Percentiles rank a stretch among this genome's conserved stretches.
Evolutionary conservation across 2,888 invertebrate species (phyloP).

Genomic region (Acronicta psi): DNA sequence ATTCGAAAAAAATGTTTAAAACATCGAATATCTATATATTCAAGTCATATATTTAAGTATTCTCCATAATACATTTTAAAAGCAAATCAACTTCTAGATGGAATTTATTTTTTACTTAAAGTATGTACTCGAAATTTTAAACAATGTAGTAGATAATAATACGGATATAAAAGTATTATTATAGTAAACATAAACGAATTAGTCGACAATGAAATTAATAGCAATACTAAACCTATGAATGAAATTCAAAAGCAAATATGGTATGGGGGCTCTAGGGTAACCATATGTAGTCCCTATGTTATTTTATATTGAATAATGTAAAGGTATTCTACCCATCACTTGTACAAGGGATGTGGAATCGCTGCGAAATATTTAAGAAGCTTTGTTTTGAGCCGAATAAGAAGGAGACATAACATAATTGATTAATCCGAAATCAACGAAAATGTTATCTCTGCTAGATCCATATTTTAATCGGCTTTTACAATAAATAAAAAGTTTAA

Average conservation of each 20-base stretch:
- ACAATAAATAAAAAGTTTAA: too few species aligned
- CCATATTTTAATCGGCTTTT: too few species aligned
- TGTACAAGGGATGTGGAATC: too few species aligned
- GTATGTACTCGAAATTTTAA: conserved; percentile 37
- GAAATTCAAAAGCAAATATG: not conserved
- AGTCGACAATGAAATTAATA: conserved; percentile 29
- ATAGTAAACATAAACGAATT: conserved; percentile 33
- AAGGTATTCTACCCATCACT: not conserved
- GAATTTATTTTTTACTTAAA: conserved; percentile 22
- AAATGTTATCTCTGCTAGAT: too few species aligned
- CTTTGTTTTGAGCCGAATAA: too few species aligned
- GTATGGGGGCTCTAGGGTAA: not conserved
- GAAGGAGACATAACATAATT: too few species aligned
- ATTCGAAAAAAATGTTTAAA: conserved; percentile 23
- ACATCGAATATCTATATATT: conserved; percentile 18
- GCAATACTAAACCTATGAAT: not conserved
- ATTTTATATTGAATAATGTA: not conserved
- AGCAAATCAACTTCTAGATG: conserved; percentile 4
- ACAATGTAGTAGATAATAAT: conserved; percentile 24
- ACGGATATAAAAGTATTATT: conserved; percentile 43
- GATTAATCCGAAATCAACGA: too few species aligned
- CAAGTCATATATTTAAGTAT: not conserved
- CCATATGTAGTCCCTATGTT: not conserved
- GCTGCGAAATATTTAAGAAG: too few species aligned
- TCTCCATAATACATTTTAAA: conserved; percentile 7